phyloP scores from a whole-genome alignment of 2,888 invertebrate genomes.

The Epistrophella euchroma region DNA sequence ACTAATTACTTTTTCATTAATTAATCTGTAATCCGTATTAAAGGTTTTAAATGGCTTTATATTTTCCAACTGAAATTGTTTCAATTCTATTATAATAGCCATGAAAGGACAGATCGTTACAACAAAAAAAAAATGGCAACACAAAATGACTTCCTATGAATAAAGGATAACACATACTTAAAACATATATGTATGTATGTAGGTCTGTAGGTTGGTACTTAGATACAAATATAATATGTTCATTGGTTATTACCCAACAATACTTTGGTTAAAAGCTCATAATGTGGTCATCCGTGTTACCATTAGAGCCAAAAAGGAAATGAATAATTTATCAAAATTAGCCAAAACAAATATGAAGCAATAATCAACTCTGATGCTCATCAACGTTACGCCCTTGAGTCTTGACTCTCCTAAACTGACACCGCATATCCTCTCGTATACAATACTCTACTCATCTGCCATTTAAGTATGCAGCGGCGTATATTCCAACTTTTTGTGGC shows the following conservation, averaged over 20 bases:
- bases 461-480: background rate
- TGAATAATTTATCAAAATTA: constrained; percentile 72
- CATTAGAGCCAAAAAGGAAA: constrained; percentile 21
- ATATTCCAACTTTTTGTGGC: constrained; percentile 41
- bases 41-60: background rate
- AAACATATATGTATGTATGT: too few species aligned
- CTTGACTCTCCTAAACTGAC: constrained; percentile 10
- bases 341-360: constrained; percentile 59
- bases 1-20: constrained; percentile 20
- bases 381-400: constrained; percentile 41
- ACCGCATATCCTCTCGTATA: constrained; percentile 8
- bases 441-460: too few species aligned
- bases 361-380: constrained; percentile 56
- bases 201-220: background rate
- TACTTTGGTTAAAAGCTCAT: constrained; percentile 8
- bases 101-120: background rate
- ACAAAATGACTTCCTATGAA: constrained; percentile 1
- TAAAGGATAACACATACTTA: too few species aligned
- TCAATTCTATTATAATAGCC: constrained; percentile 17
- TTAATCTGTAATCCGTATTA: constrained; percentile 26
- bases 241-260: background rate
- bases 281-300: background rate
- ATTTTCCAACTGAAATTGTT: constrained; percentile 9
- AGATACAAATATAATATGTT: background rate
- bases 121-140: background rate